Base-by-base conservation (phyloP, 2,797 vertebrate species). In the Mustela erminea region DNA sequence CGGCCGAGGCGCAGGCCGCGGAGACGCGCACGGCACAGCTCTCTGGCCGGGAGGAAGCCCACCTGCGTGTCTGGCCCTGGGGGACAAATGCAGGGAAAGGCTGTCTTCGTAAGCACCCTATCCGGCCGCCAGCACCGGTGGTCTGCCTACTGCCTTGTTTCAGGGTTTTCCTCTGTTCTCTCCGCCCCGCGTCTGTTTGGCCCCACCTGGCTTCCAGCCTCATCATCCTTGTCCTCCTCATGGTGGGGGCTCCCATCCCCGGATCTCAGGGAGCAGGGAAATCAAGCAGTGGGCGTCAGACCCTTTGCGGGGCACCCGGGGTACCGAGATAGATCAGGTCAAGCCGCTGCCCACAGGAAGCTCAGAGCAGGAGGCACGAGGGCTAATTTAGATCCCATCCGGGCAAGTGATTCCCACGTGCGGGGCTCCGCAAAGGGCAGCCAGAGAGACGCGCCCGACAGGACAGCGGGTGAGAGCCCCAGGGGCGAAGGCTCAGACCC, bases 21-120 rank as follows among this genome's bases (percentile, higher is more conserved):
- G n/a, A 46, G 32, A 17, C 0, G 21, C 41, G 13, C 35, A 5
- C 17, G 38, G 93, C 46, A 35, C 4, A 38, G 21, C 38, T 3
- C 32, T 72, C 41, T 25, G 80, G 17, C 66, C 1, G 0, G 75
- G 14, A 29, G 43, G 15, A 94, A 60, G 75, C 70, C 25, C 0
- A 0, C 14, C 4, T 17, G 14, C 4, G 27, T 58, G 23, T 83
- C 68, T 1, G 1, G n/a, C 66, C 9, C 0, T 20, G 3, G 52
- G 62, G 80, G 66, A 80, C 38, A 43, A 38, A 85, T 15, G 64
- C 23, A 32, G 35, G 15, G 49, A 17, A 58, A 81, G 25, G 15
- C 10, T 43, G 11, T 32, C 60, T 58, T 66, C 2, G 1, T 56
- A 27, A 52, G 41, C 54, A 9, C 60, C 0, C 3, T 20, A 3